phyloP scores from a whole-genome alignment of 2,888 invertebrate species.

The Beris chalybata region DNA sequence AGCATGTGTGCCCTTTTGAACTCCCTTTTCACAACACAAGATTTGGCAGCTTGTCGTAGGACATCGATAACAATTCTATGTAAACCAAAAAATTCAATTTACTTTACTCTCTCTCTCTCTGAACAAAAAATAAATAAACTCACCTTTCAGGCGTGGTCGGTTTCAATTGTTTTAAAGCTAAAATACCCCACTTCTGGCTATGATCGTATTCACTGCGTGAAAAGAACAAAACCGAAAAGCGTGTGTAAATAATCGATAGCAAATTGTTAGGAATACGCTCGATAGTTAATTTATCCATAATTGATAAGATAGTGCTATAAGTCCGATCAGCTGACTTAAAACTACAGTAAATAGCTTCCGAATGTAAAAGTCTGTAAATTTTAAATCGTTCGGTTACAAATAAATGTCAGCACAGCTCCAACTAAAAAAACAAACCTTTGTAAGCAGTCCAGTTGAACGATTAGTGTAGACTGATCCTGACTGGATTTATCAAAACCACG shows the following conservation, averaged over 20 bases:
- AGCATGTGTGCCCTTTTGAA: constrained; percentile 80
- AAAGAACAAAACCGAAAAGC: constrained; percentile 81
- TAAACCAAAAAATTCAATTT: background rate
- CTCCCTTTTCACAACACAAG: constrained; percentile 86
- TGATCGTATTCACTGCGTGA: constrained; percentile 85
- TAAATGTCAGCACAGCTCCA: background rate
- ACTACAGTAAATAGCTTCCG: constrained; percentile 79
- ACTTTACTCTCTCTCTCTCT: background rate
- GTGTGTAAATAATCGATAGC: constrained; percentile 74
- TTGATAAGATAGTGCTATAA: constrained; percentile 62
- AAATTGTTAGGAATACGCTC: constrained; percentile 57
- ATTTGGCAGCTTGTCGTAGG: constrained; percentile 82
- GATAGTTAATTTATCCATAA: constrained; percentile 58
- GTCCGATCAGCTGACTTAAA: constrained; percentile 77
- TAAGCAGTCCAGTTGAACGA: constrained; percentile 78
- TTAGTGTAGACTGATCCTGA: constrained; percentile 62
- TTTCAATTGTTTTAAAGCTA: constrained; percentile 71
- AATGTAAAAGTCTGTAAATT: constrained; percentile 73
- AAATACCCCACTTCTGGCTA: constrained; percentile 74
- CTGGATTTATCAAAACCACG: constrained; percentile 62
- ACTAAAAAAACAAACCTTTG: constrained; percentile 65
- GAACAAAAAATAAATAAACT: constrained; percentile 38
- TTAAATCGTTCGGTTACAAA: too few relatives aligned
- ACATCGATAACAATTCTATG: constrained; percentile 75
- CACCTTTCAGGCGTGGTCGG: constrained; percentile 66